Conservation (phyloP, 2,888 invertebrate genomes). For the Neoscelio sp. region DNA sequence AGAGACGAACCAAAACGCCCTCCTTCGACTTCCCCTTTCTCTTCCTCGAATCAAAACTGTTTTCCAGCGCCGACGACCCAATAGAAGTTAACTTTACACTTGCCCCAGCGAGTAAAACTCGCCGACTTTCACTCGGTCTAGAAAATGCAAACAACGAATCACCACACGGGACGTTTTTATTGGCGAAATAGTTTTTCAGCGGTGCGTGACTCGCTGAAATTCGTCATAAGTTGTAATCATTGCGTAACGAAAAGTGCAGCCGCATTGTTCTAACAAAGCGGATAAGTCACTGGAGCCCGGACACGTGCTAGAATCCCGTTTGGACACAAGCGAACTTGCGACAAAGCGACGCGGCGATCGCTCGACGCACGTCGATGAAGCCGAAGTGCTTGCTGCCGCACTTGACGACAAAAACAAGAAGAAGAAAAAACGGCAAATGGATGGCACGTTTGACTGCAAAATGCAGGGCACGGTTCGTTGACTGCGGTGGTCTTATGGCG, state of each 20-base stretch:
- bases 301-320: conserved; percentile 33
- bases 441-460: too few relatives aligned
- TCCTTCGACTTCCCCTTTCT: too few relatives aligned
- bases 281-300: conserved; percentile 19
- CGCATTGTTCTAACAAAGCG: conserved; percentile 36
- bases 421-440: too few relatives aligned
- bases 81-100: conserved; percentile 3
- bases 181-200: conserved; percentile 30
- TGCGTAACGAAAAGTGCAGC: conserved; percentile 28
- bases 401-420: too few relatives aligned
- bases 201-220: conserved; percentile 39
- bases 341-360: conserved; percentile 20
- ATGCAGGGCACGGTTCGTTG: too few relatives aligned
- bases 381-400: too few relatives aligned
- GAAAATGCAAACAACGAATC: conserved; percentile 25
- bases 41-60: too few relatives aligned
- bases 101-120: conserved; percentile 3
- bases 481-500: too few relatives aligned
- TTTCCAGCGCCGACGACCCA: background rate
- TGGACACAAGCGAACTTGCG: conserved; percentile 11
- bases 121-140: conserved; percentile 31
- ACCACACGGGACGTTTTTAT: conserved; percentile 5
- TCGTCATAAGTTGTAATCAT: conserved; percentile 33
- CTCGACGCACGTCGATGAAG: too few relatives aligned
- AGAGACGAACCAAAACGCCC: too few relatives aligned